phyloP scores from a whole-genome alignment of 2,113 vertebrate genomes.

The Meriones unguiculatus region DNA sequence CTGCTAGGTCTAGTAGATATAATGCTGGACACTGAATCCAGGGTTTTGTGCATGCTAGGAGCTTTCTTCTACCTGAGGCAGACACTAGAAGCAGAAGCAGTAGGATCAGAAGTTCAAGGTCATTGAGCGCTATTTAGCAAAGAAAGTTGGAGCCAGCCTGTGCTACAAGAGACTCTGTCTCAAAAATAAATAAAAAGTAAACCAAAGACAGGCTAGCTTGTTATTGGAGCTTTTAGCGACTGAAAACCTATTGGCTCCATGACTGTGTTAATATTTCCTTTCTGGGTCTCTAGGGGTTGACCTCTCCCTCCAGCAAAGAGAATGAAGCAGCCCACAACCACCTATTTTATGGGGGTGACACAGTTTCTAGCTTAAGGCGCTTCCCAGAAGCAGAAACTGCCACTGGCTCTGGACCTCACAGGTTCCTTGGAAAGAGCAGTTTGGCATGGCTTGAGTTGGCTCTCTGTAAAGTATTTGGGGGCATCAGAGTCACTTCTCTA shows the following conservation, averaged over 20 bases:
- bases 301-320: slow-evolving; percentile 9
- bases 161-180: background rate
- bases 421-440: background rate
- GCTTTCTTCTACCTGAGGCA: too few species aligned
- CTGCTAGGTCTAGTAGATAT: background rate
- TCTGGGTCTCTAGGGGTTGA: background rate
- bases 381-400: background rate
- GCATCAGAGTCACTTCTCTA: background rate
- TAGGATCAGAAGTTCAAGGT: background rate
- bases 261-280: background rate
- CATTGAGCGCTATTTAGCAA: background rate
- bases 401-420: background rate
- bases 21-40: background rate
- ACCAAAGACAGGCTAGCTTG: background rate
- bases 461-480: slow-evolving; percentile 10
- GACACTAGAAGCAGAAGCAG: background rate
- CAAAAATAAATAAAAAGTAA: background rate
- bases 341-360: slow-evolving; percentile 29
- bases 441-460: slow-evolving; percentile 3
- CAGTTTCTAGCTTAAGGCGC: slow-evolving; percentile 23
- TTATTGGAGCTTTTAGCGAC: background rate
- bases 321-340: background rate
- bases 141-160: background rate
- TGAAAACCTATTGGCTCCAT: background rate
- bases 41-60: too few species aligned